Evolutionary conservation across 2,797 vertebrate species (phyloP).

Genomic region (Microctenopoma steveboyesi): DNA sequence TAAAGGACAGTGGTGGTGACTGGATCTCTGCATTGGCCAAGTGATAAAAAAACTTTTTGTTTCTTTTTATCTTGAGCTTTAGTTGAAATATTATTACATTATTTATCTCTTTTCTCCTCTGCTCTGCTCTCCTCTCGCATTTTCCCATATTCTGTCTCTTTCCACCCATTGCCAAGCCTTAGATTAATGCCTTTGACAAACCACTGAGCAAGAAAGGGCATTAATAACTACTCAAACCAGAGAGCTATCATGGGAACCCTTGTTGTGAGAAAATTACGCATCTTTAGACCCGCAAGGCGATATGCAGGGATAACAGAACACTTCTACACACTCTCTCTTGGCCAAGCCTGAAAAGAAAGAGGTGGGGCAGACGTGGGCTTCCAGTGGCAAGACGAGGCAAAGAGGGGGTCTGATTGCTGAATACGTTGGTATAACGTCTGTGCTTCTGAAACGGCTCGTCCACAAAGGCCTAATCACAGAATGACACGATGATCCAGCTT

Average conservation of each 20-base stretch:
- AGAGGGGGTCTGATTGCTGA: constrained; percentile 38
- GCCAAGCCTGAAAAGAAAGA: constrained; percentile 62
- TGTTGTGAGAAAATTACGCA: constrained; percentile 78
- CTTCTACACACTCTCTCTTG: constrained; percentile 58
- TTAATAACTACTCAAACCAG: constrained; percentile 84
- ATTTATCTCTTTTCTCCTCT: not conserved
- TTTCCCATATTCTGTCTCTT: constrained; percentile 33
- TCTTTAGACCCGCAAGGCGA: constrained; percentile 64
- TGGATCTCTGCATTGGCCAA: constrained; percentile 9
- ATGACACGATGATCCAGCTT: constrained; percentile 77
- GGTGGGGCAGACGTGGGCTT: constrained; percentile 36
- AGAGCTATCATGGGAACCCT: constrained; percentile 81
- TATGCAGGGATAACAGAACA: constrained; percentile 57
- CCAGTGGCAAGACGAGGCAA: constrained; percentile 52
- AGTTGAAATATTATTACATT: not conserved
- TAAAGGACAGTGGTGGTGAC: not conserved
- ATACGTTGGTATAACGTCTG: constrained; percentile 34
- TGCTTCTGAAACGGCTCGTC: constrained; percentile 49
- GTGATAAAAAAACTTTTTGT: not conserved
- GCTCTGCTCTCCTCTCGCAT: constrained; percentile 8
- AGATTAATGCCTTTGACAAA: constrained; percentile 84
- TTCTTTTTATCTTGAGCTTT: not conserved
- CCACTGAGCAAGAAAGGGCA: constrained; percentile 84
- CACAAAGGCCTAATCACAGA: constrained; percentile 76
- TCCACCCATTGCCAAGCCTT: constrained; percentile 62